Evolutionary conservation across 2,113 vertebrate species (phyloP).

Genomic region (Centropus unirufus): DNA sequence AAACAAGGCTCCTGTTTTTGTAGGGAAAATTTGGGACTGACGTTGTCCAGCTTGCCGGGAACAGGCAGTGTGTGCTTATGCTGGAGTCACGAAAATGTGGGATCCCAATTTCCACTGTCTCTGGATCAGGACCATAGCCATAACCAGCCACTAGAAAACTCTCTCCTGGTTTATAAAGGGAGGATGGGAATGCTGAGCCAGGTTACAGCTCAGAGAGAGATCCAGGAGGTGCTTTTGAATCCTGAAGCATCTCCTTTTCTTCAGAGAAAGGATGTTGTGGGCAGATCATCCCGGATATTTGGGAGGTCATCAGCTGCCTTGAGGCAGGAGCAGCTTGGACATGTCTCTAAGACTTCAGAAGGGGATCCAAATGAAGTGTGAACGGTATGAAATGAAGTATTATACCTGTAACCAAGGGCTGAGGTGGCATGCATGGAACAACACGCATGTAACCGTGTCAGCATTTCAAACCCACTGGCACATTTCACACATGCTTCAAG

Average conservation of each 20-base stretch:
- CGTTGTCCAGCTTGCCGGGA: not conserved
- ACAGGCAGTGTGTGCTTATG: rapidly evolving
- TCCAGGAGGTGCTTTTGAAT: not conserved
- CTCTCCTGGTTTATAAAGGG: not conserved
- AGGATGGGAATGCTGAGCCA: not conserved
- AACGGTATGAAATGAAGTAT: not conserved
- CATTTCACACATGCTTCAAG: not conserved
- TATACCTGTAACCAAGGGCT: rapidly evolving
- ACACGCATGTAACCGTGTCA: not conserved
- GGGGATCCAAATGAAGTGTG: not conserved
- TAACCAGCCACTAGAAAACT: not conserved
- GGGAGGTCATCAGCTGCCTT: not conserved
- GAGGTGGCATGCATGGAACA: not conserved
- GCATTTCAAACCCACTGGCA: not conserved
- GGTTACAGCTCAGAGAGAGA: not conserved
- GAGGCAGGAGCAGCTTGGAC: not conserved
- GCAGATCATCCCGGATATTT: not conserved
- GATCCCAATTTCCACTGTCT: not conserved
- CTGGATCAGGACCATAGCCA: not conserved
- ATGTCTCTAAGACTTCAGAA: not conserved
- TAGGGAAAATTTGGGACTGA: not conserved
- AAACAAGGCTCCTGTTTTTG: not conserved
- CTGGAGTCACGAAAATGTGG: not conserved
- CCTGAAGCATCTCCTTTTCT: not conserved
- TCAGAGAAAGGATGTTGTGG: not conserved